Evolutionary conservation across 2,113 vertebrate genomes (phyloP).

Genomic region (Saccopteryx bilineata): DNA sequence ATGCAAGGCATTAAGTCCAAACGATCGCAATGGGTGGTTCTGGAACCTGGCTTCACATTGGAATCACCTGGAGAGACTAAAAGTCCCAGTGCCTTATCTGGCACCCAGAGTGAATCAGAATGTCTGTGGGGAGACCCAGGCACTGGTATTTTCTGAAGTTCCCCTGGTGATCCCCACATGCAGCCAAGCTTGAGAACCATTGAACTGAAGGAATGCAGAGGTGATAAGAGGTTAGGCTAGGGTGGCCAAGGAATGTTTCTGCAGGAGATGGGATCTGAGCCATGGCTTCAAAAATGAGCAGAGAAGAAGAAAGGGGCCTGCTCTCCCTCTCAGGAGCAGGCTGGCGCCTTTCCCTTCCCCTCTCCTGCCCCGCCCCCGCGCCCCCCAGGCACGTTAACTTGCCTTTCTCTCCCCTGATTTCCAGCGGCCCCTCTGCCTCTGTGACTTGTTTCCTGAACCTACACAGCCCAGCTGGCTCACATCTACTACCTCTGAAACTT

Average conservation of each 20-base stretch:
- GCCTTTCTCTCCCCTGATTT: too few species aligned
- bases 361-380: too few species aligned
- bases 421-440: too few species aligned
- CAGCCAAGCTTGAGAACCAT: conserved; percentile 43
- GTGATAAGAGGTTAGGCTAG: not conserved
- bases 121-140: not conserved
- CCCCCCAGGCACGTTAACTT: too few species aligned
- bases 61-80: not conserved
- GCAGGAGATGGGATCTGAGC: conserved; percentile 31
- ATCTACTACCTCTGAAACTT: too few species aligned
- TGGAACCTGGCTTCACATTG: not conserved
- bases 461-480: too few species aligned
- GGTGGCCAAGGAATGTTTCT: conserved; percentile 59
- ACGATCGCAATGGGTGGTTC: not conserved
- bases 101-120: not conserved
- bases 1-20: not conserved
- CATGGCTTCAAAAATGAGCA: conserved; percentile 44
- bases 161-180: not conserved
- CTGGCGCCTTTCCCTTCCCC: too few species aligned
- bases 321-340: too few species aligned
- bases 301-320: not conserved
- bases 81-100: not conserved
- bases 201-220: conserved; percentile 71
- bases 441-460: too few species aligned
- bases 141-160: conserved; percentile 16